Conservation (phyloP, 2,888 invertebrate species). For the Dysmachus trigonus region DNA sequence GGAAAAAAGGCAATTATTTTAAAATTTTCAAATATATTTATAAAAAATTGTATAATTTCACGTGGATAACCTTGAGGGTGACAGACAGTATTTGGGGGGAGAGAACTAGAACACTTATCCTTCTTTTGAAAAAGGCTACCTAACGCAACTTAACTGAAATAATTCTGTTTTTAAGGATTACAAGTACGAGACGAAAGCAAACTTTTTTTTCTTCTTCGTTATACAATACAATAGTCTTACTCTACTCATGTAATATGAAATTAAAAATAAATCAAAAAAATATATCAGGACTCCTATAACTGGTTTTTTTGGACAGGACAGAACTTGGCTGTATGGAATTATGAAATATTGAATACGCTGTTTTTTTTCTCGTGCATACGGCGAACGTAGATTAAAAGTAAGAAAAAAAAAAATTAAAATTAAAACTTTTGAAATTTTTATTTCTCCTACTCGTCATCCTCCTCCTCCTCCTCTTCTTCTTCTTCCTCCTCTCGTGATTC, state of each 20-base stretch:
- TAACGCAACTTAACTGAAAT: not conserved
- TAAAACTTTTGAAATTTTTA: not conserved
- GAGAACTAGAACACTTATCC: not conserved
- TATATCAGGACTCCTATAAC: not conserved
- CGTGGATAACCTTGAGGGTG: not conserved
- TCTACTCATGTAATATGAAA: not conserved
- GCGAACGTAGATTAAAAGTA: not conserved
- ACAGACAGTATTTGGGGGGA: not conserved
- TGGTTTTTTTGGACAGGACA: not conserved
- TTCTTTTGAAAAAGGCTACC: not conserved
- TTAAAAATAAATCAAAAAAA: not conserved
- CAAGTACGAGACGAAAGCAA: not conserved
- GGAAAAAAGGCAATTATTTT: not conserved
- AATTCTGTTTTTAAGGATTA: not conserved
- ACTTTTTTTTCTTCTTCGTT: not conserved
- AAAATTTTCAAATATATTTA: conserved; percentile 14
- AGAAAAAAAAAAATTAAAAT: not conserved
- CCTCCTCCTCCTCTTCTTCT: conserved; percentile 38
- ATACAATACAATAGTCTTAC: conserved; percentile 3
- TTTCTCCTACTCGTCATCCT: not conserved
- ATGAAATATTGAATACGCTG: not conserved
- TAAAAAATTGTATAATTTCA: conserved; percentile 15
- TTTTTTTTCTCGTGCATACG: not conserved
- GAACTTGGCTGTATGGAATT: not conserved
- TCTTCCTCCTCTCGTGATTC: conserved; percentile 10